Conservation (phyloP, 2,113 vertebrate genomes). For the Toxostoma redivivum region DNA sequence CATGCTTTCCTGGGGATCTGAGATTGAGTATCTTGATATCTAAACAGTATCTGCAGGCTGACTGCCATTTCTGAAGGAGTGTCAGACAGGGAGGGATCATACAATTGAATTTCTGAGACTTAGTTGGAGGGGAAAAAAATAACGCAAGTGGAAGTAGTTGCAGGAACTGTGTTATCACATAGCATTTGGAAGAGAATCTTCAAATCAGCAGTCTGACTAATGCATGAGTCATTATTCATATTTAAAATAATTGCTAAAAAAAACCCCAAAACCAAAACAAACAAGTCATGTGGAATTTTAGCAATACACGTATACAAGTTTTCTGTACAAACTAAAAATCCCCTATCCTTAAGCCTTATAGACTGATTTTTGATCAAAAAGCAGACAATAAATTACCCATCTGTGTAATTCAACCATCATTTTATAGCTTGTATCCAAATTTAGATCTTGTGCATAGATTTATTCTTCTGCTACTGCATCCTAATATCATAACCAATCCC, state of each 20-base stretch:
- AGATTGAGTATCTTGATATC: background rate
- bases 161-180: background rate
- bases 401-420: background rate
- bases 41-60: background rate
- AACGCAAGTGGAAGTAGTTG: background rate
- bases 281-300: background rate
- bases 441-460: background rate
- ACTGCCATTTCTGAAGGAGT: background rate
- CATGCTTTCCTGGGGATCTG: background rate
- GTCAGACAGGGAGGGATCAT: background rate
- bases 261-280: background rate
- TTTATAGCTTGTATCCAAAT: background rate
- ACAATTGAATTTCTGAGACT: background rate
- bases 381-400: background rate
- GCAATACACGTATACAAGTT: background rate
- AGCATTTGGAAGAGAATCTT: background rate
- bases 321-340: background rate
- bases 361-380: background rate
- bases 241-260: background rate
- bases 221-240: background rate
- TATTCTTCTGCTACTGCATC: background rate
- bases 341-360: background rate
- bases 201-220: background rate
- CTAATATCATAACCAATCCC: background rate
- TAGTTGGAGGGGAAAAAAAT: too few relatives aligned